Conservation (phyloP, 1,140 invertebrate genomes). For the Catajapyx aquilonaris region DNA sequence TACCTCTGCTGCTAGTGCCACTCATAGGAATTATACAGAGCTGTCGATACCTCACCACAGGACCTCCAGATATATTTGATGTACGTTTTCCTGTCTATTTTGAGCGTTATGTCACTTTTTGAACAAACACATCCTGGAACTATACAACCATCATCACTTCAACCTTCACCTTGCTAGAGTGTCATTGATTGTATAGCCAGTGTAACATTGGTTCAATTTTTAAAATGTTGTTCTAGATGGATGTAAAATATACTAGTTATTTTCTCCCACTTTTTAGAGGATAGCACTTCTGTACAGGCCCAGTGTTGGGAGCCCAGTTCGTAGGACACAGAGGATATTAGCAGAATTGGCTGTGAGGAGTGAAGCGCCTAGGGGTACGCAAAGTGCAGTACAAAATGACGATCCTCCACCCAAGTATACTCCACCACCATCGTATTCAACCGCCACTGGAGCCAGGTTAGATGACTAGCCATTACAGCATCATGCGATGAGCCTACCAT, state of each 20-base stretch:
- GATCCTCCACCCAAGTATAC: constrained; percentile 84
- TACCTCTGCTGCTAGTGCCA: constrained; percentile 52
- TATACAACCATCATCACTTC: too few relatives aligned
- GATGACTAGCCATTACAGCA: constrained; percentile 2
- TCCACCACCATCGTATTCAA: constrained; percentile 75
- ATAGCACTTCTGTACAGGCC: constrained; percentile 51
- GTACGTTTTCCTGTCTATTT: constrained; percentile 29
- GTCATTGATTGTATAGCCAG: too few relatives aligned
- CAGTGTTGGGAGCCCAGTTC: too few relatives aligned
- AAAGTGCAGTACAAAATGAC: too few relatives aligned
- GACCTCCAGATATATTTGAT: constrained; percentile 66
- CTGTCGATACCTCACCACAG: constrained; percentile 55
- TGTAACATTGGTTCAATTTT: too few relatives aligned
- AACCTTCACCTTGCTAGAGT: too few relatives aligned
- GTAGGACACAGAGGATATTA: constrained; percentile 23
- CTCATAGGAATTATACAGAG: constrained; percentile 57
- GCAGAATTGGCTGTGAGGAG: too few relatives aligned
- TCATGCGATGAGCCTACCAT: background rate
- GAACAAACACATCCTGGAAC: too few relatives aligned
- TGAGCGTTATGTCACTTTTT: too few relatives aligned
- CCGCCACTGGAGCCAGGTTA: constrained; percentile 53
- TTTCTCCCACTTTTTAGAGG: constrained; percentile 28
- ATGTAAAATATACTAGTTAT: too few relatives aligned
- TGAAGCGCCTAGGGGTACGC: too few relatives aligned
- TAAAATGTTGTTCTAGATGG: too few relatives aligned